These are phyloP conservation scores for Plebejus anna DNA, from an alignment of 2,888 invertebrate species.

Conservation along the genomic window DNA sequence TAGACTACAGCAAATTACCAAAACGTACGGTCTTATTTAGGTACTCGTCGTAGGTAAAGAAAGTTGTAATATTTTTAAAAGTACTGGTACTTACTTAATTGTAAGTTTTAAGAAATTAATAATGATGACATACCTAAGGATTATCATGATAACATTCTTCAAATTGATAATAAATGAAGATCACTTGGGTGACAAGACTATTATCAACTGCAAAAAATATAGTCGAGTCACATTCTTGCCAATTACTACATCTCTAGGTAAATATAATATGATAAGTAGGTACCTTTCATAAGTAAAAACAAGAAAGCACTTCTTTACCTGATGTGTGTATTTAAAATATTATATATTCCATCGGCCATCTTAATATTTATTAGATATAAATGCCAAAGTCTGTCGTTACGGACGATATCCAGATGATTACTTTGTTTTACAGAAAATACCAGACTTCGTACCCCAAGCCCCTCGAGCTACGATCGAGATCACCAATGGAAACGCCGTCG, in stretches of 20 bases:
- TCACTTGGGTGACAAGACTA: background rate
- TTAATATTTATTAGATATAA: background rate
- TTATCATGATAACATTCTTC: background rate
- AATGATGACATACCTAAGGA: background rate
- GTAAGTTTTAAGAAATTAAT: too few species aligned
- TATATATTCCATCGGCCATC: background rate
- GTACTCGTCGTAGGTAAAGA: too few species aligned
- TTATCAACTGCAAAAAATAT: background rate
- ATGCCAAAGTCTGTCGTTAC: background rate
- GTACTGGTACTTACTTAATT: too few species aligned
- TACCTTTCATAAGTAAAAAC: too few species aligned
- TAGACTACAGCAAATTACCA: too few species aligned
- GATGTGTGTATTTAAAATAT: too few species aligned
- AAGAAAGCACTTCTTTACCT: too few species aligned
- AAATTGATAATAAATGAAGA: background rate
- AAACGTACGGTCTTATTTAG: too few species aligned
- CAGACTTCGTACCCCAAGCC: conserved; percentile 44
- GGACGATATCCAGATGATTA: background rate
- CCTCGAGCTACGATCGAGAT: conserved; percentile 38
- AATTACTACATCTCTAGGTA: background rate
- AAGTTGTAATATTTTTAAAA: too few species aligned
- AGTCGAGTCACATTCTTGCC: background rate
- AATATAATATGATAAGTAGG: too few species aligned
- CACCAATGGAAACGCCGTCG: conserved; percentile 46
- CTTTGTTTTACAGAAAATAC: conserved; percentile 49